phyloP scores from a whole-genome alignment of 2,113 vertebrate genomes.

The Esox niger region DNA sequence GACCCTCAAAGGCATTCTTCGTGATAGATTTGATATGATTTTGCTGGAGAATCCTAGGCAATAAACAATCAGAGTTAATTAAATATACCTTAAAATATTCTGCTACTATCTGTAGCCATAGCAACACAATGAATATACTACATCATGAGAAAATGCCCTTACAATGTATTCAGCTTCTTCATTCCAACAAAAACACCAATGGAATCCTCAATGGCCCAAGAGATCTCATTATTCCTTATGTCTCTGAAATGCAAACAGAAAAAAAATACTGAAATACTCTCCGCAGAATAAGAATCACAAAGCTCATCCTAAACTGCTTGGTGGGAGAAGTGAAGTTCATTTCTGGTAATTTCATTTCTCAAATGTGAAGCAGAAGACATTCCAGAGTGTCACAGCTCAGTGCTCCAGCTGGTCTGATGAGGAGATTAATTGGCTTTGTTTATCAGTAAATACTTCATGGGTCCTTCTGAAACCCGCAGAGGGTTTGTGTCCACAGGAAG shows the following conservation, averaged over 20 bases:
- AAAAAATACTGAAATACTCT: neutral
- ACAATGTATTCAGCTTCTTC: conserved; percentile 88
- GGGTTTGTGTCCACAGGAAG: conserved; percentile 49
- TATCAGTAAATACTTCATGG: conserved; percentile 37
- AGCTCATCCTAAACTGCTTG: neutral
- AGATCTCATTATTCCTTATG: conserved; percentile 94
- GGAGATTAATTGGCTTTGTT: conserved; percentile 51
- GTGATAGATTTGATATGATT: conserved; percentile 96
- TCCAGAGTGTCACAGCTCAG: conserved; percentile 25
- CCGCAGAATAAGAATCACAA: conserved; percentile 9
- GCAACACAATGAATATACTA: neutral
- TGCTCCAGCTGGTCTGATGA: conserved; percentile 40
- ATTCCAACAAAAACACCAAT: conserved; percentile 92
- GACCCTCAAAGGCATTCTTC: conserved; percentile 91
- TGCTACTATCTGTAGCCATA: neutral
- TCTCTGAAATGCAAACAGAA: conserved; percentile 73
- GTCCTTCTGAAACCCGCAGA: conserved; percentile 36
- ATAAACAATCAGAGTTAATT: neutral
- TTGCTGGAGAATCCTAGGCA: conserved; percentile 83
- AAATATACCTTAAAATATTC: neutral
- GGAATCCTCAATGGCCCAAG: conserved; percentile 97
- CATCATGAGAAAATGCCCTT: conserved; percentile 51
- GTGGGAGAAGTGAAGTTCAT: neutral
- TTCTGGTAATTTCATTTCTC: too few relatives aligned
- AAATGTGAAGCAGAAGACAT: neutral